Base-by-base conservation (phyloP, 1,140 invertebrate genomes). In the Solenopsis invicta region DNA sequence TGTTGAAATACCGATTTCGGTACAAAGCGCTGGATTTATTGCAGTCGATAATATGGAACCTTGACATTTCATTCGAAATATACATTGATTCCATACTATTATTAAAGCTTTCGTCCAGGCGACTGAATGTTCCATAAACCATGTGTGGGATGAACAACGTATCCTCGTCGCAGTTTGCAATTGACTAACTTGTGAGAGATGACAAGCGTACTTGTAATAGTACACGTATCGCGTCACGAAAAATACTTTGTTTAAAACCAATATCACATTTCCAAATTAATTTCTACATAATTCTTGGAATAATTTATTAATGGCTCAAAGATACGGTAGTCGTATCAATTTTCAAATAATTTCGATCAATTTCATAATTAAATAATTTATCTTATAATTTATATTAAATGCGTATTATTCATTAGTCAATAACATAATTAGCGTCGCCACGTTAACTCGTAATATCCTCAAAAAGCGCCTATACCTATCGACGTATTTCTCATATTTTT, bases 51-150 rank as follows among this genome's bases (percentile, higher is more conserved):
- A 75, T 24, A 1, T 37, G 56, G 41, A 61, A 75, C 69, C 80
- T 84, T 75, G 80, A 84, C 80, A 84, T 84, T 84, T 84, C 56
- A 61, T 41, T 84, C 24, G 62, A 84, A 84, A 75, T 75, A 75
- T 24, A 61, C 54, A 74, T 74, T 45, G 54, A 75, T 61, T 74
- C 5, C 21, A 4, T 61, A 75, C 41, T 74, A 75, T 74, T 74
- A 74, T 75, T 84, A 75, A 75, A 84, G 34, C 54, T 84, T 21
- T 48, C 41, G 24, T 59, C 64, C 78, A 37, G 29, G 54, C 54
- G 37, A 74, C 37, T 72, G 67, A 82, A 50, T 62, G 24, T 50
- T 75, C n/a, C 18, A 18, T 48, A 61, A 75, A 75, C 13, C 2
- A 72, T n/a, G 29, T n/a, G 29, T 48, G 54, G 29, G 67, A 50